These are phyloP conservation scores for Sarcophaga variegata DNA, from an alignment of 2,888 invertebrate genomes.

Conservation along the genomic window DNA sequence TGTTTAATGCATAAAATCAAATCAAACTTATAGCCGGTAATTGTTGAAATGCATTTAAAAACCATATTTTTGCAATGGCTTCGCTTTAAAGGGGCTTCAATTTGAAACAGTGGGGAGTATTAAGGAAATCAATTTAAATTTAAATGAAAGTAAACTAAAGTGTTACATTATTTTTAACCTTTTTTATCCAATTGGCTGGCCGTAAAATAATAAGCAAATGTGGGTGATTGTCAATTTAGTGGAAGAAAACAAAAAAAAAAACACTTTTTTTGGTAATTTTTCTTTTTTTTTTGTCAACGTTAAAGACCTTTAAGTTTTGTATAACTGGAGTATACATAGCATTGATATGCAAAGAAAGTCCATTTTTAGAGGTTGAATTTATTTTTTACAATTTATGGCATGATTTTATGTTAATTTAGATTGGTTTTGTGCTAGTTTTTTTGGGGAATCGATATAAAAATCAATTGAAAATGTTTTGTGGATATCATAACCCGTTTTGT, in stretches of 20 bases:
- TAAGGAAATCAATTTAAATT: constrained; percentile 19
- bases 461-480: constrained; percentile 38
- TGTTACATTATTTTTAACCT: constrained; percentile 31
- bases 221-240: constrained; percentile 28
- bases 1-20: background rate
- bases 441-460: constrained; percentile 75
- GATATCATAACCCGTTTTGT: constrained; percentile 72
- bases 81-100: background rate
- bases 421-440: constrained; percentile 12
- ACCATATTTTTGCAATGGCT: constrained; percentile 4
- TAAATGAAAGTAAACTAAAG: constrained; percentile 27
- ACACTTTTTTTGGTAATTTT: background rate
- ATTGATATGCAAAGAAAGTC: constrained; percentile 64
- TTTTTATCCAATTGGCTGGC: background rate
- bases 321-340: constrained; percentile 1
- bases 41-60: too few relatives aligned
- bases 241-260: background rate
- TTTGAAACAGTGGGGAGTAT: constrained; percentile 3
- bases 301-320: constrained; percentile 55
- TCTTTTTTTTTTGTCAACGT: constrained; percentile 20
- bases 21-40: too few relatives aligned
- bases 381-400: background rate
- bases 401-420: background rate
- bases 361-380: background rate
- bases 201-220: background rate